Evolutionary conservation across 2,888 invertebrate genomes (phyloP), one percentile per base, ranked within the genome.

Genomic region (Ennomos fuscantarius): DNA sequence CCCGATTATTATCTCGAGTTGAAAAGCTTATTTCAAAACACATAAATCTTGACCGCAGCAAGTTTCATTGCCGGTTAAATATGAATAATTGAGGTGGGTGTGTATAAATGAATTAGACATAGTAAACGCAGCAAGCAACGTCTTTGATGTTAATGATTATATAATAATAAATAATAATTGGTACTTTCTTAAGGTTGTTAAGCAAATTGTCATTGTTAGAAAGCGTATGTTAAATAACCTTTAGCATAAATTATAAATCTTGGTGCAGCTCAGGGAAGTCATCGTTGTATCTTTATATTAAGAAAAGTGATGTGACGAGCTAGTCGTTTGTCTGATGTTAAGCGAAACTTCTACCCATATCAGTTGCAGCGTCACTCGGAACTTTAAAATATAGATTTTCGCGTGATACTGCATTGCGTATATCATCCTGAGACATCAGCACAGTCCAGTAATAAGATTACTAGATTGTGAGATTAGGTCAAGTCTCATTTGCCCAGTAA

Each of bases 1-100:
- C 46, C 34, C 41, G 56, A 40, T 42, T 46, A 48, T 51, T 47
- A 40, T 48, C 42, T 42, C 15, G 34, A 33, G 39, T 39, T 33
- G 52, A 53, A 56, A 60, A 55, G 32, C 45, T 65, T 51, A 65
- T 65, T 67, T 58, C 49, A 53, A 60, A 63, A 55, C 47, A 42
- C 53, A 65, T 67, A 65, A 67, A 63, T 65, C 65, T 63, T 48
- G 11, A 35, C 11, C 43, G 34, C 36, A 43, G 34, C 36, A 43
- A 32, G 42, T 48, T 61, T 55, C 55, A 34, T 36, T 52, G 55
- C 53, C 54, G 58, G 62, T 52, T 45, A 53, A 53, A 54, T 65
- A 55, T 45, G 50, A 53, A 54, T 65, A 55, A 53, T 62, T 53
- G 59, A 55, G 15, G 35, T 13, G 40, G 36, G 39, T 11, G 47